Evolutionary conservation across 2,888 invertebrate genomes (phyloP).

Genomic region (Rosalia funebris): DNA sequence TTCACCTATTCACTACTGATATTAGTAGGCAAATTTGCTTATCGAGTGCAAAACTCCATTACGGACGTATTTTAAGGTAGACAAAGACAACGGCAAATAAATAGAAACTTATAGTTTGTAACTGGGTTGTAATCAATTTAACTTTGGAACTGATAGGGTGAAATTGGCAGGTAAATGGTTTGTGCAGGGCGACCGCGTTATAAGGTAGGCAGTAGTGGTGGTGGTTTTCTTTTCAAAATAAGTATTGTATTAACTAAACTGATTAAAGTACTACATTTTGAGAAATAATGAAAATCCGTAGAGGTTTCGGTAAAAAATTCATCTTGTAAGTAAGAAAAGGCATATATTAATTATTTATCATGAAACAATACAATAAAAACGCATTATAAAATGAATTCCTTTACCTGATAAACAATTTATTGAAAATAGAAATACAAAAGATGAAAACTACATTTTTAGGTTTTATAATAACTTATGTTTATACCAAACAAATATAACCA

Average conservation of each 20-base stretch:
- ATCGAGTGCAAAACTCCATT: conserved; percentile 31
- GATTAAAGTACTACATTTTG: neutral
- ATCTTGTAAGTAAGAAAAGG: too few species aligned
- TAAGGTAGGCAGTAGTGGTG: neutral
- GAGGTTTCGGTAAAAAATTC: too few species aligned
- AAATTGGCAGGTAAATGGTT: conserved; percentile 33
- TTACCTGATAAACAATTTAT: too few species aligned
- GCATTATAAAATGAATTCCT: too few species aligned
- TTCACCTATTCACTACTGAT: conserved; percentile 28
- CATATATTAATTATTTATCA: too few species aligned
- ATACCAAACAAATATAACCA: too few species aligned
- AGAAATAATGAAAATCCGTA: too few species aligned
- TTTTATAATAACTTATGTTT: too few species aligned
- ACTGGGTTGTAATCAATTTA: conserved; percentile 40
- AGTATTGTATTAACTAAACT: neutral
- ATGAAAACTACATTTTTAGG: too few species aligned
- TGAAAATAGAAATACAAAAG: too few species aligned
- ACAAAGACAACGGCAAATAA: conserved; percentile 38
- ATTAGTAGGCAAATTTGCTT: conserved; percentile 33
- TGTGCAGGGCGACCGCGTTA: neutral
- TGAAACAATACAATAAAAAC: too few species aligned
- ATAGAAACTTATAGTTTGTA: conserved; percentile 37
- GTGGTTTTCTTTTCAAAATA: neutral
- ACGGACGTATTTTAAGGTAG: conserved; percentile 30
- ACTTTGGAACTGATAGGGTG: conserved; percentile 41